phyloP scores from a whole-genome alignment of 2,888 invertebrate species.

The Ceraclea dissimilis region DNA sequence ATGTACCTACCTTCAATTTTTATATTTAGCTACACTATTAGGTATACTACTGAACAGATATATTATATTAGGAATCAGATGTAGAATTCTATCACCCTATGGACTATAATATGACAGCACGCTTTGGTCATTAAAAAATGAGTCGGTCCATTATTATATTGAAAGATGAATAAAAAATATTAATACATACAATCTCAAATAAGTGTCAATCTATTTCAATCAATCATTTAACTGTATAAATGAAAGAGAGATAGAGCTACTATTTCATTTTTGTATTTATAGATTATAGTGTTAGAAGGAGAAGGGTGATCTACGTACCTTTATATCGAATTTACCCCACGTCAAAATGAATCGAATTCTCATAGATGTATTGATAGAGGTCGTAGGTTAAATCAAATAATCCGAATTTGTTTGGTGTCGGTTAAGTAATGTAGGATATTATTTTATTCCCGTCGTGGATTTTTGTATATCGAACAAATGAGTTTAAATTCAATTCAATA shows the following conservation, averaged over 20 bases:
- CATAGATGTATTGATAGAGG: constrained; percentile 18
- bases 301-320: background rate
- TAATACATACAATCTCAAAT: constrained; percentile 16
- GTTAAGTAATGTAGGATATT: background rate
- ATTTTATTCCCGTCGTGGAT: background rate
- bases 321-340: constrained; percentile 1
- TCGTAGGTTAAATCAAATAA: constrained; percentile 26
- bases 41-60: too few species aligned
- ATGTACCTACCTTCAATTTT: too few species aligned
- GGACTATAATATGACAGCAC: background rate
- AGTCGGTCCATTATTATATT: constrained; percentile 21
- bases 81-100: background rate
- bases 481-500: constrained; percentile 16
- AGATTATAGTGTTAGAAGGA: background rate
- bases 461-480: constrained; percentile 19
- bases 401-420: constrained; percentile 18
- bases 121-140: constrained; percentile 24
- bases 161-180: constrained; percentile 17
- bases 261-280: background rate
- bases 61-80: too few species aligned
- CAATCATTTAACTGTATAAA: constrained; percentile 23
- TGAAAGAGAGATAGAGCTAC: background rate
- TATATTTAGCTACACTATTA: too few species aligned
- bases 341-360: constrained; percentile 13
- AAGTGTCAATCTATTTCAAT: constrained; percentile 26